Evolutionary conservation across 2,113 vertebrate genomes (phyloP).

Genomic region (Madoqua kirkii): DNA sequence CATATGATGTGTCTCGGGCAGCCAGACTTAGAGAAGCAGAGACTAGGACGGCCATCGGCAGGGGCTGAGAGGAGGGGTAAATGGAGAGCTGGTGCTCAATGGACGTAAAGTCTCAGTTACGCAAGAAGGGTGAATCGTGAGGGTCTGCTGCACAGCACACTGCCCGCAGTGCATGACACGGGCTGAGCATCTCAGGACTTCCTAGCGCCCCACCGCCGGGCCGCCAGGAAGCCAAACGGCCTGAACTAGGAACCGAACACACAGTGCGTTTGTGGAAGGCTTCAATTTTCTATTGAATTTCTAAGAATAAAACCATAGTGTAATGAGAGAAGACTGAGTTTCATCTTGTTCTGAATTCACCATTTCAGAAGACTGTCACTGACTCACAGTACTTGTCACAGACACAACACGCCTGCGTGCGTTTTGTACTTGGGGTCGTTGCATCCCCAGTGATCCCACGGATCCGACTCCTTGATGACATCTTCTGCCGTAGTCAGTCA

Average conservation of each 20-base stretch:
- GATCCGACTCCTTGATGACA: too few relatives aligned
- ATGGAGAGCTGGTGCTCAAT: background rate
- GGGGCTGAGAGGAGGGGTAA: background rate
- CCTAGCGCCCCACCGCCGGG: background rate
- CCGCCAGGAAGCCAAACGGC: background rate
- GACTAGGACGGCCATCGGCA: background rate
- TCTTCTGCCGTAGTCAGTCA: background rate
- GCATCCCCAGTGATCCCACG: background rate
- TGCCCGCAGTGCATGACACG: background rate
- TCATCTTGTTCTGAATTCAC: background rate
- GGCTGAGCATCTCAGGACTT: background rate
- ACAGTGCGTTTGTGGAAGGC: background rate
- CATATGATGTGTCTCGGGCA: background rate
- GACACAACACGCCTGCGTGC: accelerated
- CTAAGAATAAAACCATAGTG: background rate
- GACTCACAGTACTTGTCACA: background rate
- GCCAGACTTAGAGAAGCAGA: background rate
- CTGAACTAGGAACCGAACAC: background rate
- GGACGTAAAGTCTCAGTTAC: background rate
- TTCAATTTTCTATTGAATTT: background rate
- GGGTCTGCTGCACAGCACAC: background rate
- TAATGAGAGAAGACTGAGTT: background rate
- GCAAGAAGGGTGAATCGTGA: too few relatives aligned
- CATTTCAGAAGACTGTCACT: background rate
- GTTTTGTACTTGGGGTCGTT: accelerated